A percentile compares a stretch with the other conserved stretches of the same genome.
Evolutionary conservation across 2,888 invertebrate species (phyloP).

Genomic region (Copidosoma aretas): DNA sequence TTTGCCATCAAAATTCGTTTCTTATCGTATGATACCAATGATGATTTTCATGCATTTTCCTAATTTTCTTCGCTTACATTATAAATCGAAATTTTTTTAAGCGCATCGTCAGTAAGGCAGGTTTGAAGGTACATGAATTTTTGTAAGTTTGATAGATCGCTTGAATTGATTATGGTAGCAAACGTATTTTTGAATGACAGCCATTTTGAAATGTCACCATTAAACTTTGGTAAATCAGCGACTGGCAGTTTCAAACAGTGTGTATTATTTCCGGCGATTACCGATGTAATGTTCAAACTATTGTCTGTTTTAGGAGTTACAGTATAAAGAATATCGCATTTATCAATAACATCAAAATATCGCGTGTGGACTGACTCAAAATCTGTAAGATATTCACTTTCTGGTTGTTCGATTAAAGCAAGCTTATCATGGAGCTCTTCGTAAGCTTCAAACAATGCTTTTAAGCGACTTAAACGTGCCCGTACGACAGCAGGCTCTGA

Average conservation of each 20-base stretch:
- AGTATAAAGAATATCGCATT: neutral
- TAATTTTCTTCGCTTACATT: constrained; percentile 33
- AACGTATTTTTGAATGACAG: constrained; percentile 34
- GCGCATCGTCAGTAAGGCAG: constrained; percentile 25
- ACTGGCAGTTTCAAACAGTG: neutral
- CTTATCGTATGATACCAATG: constrained; percentile 31
- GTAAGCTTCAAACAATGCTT: neutral
- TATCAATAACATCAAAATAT: neutral
- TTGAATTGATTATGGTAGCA: constrained; percentile 29
- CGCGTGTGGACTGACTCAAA: neutral
- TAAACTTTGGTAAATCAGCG: constrained; percentile 2
- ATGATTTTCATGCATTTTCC: constrained; percentile 28
- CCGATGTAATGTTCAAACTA: neutral
- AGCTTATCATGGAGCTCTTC: neutral
- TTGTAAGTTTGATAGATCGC: constrained; percentile 28
- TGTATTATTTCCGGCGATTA: neutral
- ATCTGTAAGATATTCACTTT: neutral
- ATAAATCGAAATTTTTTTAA: constrained; percentile 25
- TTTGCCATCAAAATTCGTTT: constrained; percentile 36
- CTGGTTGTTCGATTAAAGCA: neutral
- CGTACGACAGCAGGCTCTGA: too few relatives aligned
- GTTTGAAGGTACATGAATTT: constrained; percentile 35
- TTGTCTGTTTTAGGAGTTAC: neutral
- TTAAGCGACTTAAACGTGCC: neutral
- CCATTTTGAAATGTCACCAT: constrained; percentile 19